Base-by-base conservation (phyloP, 2,113 vertebrate species). In the Saccopteryx leptura region DNA sequence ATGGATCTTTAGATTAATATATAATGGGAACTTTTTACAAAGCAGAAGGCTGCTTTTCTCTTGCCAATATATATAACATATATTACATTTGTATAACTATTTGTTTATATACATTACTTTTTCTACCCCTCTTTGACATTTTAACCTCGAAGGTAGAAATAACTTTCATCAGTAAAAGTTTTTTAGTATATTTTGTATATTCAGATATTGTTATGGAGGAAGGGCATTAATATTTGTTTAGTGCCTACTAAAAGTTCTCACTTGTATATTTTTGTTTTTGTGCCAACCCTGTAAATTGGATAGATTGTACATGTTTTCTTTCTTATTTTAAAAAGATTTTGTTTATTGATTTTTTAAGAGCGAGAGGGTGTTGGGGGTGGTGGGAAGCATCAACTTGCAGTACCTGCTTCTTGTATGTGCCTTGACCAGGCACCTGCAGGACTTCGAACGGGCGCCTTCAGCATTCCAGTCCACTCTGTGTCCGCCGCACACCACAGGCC, bases 251-350 rank as follows among this genome's bases (percentile, higher is more conserved):
- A 46, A 91, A 91, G 21, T 87, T 1, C 11, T 86, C 5, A 86
- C 66, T 82, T 9, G n/a, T 94, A 68, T 33, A 39, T 93, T 90
- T 92, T 90, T 23, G 48, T 74, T 95, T 94, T 71, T 78, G 39
- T 69, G 46, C 85, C 65, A 87, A 24, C n/a, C 28, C 6, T 88
- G 3, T 88, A 54, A 88, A 72, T 93, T 91, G n/a, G 60, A 68
- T 87, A 75, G 17, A 12, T 76, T 93, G n/a, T 89, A 7, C 5
- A 65, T 65, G 65, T 90, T 69, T 91, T 76, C n/a, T 82, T 87
- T 90, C 39, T 39, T 39, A 2, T 39, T 39, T 39, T 39, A 39
- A 39, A 39, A 39, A 39, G 39, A 39, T 39, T 39, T 39, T 39
- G 39, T 39, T 39, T 39, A 39, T 39, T 39, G 39, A 39, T 39